Evolutionary conservation across 2,113 vertebrate species (phyloP).

Genomic region (Amphilophus citrinellus): DNA sequence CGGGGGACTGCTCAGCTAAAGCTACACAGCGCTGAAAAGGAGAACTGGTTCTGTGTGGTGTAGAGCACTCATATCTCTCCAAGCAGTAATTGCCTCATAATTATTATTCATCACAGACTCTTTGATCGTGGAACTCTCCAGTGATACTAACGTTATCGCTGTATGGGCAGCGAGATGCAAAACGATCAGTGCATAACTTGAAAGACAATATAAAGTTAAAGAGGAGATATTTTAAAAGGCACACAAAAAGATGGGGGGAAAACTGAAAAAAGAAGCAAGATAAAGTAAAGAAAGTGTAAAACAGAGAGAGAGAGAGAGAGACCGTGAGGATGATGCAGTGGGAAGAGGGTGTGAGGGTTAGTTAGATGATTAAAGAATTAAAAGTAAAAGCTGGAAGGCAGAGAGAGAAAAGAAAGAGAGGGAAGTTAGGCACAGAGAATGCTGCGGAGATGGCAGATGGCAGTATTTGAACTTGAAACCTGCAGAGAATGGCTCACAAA

Average conservation of each 20-base stretch:
- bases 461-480: slow-evolving; percentile 8
- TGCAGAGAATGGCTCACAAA: neutral
- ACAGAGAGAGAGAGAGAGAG: neutral
- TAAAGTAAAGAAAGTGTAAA: neutral
- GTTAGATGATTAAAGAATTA: neutral
- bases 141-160: slow-evolving; percentile 46
- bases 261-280: neutral
- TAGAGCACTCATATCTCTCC: slow-evolving; percentile 24
- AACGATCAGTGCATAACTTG: slow-evolving; percentile 11
- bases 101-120: slow-evolving; percentile 59
- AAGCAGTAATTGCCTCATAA: slow-evolving; percentile 49
- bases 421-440: neutral
- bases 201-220: slow-evolving; percentile 5
- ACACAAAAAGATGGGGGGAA: neutral
- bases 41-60: neutral
- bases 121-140: slow-evolving; percentile 53
- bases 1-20: fast-evolving
- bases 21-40: fast-evolving
- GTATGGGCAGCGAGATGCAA: neutral
- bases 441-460: neutral
- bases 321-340: neutral
- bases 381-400: neutral
- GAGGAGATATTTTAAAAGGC: neutral
- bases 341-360: neutral
- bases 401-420: neutral